These are phyloP conservation scores for Thermophis baileyi DNA, from an alignment of 2,113 vertebrate species.

Conservation along the genomic window DNA sequence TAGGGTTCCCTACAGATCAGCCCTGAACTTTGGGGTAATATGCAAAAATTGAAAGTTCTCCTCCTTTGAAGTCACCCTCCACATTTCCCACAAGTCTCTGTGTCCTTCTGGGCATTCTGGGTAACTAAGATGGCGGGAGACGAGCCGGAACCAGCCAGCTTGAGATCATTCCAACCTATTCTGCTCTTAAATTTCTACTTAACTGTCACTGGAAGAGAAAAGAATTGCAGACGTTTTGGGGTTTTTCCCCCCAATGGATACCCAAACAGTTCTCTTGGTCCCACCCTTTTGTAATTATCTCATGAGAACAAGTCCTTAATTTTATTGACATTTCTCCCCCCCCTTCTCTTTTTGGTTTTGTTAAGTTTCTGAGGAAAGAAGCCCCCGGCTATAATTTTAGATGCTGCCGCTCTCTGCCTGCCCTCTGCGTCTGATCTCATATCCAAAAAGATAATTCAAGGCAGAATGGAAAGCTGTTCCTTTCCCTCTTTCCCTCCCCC, in stretches of 20 bases:
- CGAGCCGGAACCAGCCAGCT: not conserved
- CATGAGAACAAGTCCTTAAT: not conserved
- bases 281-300: not conserved
- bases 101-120: not conserved
- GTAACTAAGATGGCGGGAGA: not conserved
- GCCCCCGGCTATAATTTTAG: slow-evolving; percentile 41
- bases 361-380: slow-evolving; percentile 36
- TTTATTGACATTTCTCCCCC: not conserved
- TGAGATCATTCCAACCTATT: not conserved
- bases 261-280: not conserved
- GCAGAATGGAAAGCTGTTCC: slow-evolving; percentile 59
- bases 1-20: not conserved
- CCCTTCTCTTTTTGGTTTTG: slow-evolving; percentile 24
- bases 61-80: not conserved
- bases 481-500: not conserved
- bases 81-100: not conserved
- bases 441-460: slow-evolving; percentile 50
- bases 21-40: not conserved
- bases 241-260: not conserved
- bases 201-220: not conserved
- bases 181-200: not conserved
- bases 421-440: slow-evolving; percentile 28
- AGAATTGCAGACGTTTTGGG: not conserved
- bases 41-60: not conserved
- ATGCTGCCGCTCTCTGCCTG: slow-evolving; percentile 16